Evolutionary conservation across 2,888 invertebrate genomes (phyloP).

Genomic region (Lasioglossum vierecki): DNA sequence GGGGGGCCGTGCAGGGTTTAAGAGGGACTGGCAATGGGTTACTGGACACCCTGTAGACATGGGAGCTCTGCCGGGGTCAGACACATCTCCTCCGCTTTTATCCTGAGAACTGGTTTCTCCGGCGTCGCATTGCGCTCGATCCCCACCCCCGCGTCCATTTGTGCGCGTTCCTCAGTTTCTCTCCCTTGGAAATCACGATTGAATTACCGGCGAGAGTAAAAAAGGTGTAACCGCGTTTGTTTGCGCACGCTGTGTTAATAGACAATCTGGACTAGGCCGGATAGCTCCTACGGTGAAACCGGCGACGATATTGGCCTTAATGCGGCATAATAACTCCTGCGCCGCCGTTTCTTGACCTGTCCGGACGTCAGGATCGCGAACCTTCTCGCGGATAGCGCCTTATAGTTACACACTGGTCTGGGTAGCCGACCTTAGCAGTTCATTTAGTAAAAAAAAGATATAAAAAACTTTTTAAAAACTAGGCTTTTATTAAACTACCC

Average conservation of each 20-base stretch:
- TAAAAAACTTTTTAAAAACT: too few species aligned
- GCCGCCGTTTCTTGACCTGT: slow-evolving; percentile 37
- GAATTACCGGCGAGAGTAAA: slow-evolving; percentile 59
- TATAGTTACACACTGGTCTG: neutral
- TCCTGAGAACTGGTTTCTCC: slow-evolving; percentile 72
- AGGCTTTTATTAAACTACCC: too few species aligned
- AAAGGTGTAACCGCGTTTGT: slow-evolving; percentile 5
- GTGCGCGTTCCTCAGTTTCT: neutral
- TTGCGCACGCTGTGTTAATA: slow-evolving; percentile 47
- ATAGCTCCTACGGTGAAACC: slow-evolving; percentile 13
- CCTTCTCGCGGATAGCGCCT: neutral
- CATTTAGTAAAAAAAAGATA: too few species aligned
- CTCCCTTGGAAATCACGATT: slow-evolving; percentile 62
- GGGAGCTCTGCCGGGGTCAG: slow-evolving; percentile 60
- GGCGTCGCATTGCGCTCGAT: slow-evolving; percentile 65
- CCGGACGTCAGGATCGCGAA: slow-evolving; percentile 5
- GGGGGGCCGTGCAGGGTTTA: neutral
- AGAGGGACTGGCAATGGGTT: slow-evolving; percentile 45
- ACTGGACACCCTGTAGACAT: slow-evolving; percentile 63
- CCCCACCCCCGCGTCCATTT: slow-evolving; percentile 37
- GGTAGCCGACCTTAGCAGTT: too few species aligned
- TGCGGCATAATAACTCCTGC: slow-evolving; percentile 42
- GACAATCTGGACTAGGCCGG: slow-evolving; percentile 54
- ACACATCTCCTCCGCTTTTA: slow-evolving; percentile 59
- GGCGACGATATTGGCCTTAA: slow-evolving; percentile 60